A percentile compares a stretch with the other conserved stretches of the same genome.
phyloP scores from a whole-genome alignment of 2,113 vertebrate species.

The Cochlearius cochlearius region DNA sequence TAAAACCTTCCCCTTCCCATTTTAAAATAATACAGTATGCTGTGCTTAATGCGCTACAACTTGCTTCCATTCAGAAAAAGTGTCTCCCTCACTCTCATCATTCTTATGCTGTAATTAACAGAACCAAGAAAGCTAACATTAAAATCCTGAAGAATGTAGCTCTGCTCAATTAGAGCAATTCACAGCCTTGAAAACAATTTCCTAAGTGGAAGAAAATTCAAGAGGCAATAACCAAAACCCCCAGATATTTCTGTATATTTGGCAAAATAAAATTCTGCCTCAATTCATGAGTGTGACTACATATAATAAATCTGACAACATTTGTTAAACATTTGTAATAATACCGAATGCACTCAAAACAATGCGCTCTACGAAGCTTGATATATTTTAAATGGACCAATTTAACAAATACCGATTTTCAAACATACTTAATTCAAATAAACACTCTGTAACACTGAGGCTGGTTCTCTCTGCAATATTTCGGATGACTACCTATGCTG shows the following conservation, averaged over 20 bases:
- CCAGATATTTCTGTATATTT: conserved; percentile 7
- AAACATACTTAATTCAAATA: background rate
- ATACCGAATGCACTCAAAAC: background rate
- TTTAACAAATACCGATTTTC: background rate
- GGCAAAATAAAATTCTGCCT: background rate
- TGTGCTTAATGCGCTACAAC: conserved; percentile 2
- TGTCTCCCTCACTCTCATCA: conserved; percentile 16
- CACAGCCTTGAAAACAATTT: conserved; percentile 60
- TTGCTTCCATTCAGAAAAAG: conserved; percentile 33
- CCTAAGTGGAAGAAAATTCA: conserved; percentile 2
- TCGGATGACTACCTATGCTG: background rate
- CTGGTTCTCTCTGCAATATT: conserved; percentile 21
- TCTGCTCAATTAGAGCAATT: conserved; percentile 54
- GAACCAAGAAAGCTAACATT: conserved; percentile 52
- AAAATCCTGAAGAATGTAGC: conserved; percentile 61
- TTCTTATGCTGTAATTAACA: conserved; percentile 52
- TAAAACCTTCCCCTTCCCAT: conserved; percentile 11
- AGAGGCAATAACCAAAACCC: background rate
- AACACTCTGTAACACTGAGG: background rate
- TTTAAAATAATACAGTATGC: background rate
- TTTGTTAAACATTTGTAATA: conserved; percentile 4
- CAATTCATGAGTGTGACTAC: background rate
- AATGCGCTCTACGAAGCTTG: background rate
- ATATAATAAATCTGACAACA: background rate
- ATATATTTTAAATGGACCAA: background rate